Evolutionary conservation across 2,797 vertebrate species (phyloP), one percentile per base, ranked within the genome.

Genomic region (Fundulus diaphanus): DNA sequence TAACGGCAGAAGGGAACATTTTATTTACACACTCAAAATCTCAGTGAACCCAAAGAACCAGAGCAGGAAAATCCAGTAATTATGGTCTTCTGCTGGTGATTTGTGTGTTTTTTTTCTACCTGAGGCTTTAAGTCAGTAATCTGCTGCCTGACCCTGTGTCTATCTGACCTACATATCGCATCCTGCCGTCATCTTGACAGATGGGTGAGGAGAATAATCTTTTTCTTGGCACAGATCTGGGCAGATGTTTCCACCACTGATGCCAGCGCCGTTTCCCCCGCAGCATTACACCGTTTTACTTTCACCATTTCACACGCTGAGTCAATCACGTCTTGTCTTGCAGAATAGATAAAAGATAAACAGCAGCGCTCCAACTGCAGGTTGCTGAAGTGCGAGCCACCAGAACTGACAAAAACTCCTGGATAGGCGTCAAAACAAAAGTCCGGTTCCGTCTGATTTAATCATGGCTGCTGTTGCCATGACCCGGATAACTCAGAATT

Each of bases 111-210:
- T 35, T 52, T 33, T 31, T 33, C 57, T 44, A 82, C 70, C 80
- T 80, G 76, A 80, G 68, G 61, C 66, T 77, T 48, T 18, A 65
- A 40, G 65, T 68, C 56, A 2, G 63, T 84, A 87, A 85, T 85
- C 80, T 84, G 67, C 67, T 5, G 51, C 20, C 74, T 73, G 72
- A 76, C 74, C 72, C 18, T 16, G 57, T 2, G 24, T 78, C 81
- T 68, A 63, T 77, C 70, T 90, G 89, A 89, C 90, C 90, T 79
- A 88, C 82, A 83, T 90, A 74, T 68, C 35, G 72, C 82, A 83
- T 63, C 81, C 49, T 72, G 42, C 33, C 0, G 46, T 37, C 1
- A 31, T 82, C 80, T 87, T 72, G 71, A 84, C 90, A 89, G 89
- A 90, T 89, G 89, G 61, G 46, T 42, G 66, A 3, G 8, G 49